These are phyloP conservation scores for Hemistola chrysoprasaria DNA, from an alignment of 2,888 invertebrate species.

Conservation along the genomic window DNA sequence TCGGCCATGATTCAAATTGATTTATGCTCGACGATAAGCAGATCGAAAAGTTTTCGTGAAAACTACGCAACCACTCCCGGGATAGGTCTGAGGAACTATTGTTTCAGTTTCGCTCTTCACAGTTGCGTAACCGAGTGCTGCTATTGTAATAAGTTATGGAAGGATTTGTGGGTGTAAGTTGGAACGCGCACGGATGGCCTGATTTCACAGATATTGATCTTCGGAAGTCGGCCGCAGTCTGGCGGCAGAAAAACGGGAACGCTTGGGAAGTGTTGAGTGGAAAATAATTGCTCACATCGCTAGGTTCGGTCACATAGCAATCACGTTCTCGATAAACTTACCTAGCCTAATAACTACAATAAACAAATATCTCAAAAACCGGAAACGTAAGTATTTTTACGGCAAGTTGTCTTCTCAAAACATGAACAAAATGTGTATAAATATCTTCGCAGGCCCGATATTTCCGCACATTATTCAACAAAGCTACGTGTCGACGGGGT, in stretches of 20 bases:
- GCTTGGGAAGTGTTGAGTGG: slow-evolving; percentile 37
- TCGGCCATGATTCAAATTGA: slow-evolving; percentile 72
- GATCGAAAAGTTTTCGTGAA: slow-evolving; percentile 56
- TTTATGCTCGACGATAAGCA: slow-evolving; percentile 72
- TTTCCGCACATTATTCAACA: slow-evolving; percentile 6
- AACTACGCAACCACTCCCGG: slow-evolving; percentile 42
- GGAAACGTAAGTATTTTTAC: too few relatives aligned
- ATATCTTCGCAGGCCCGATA: too few relatives aligned
- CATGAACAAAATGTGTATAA: too few relatives aligned
- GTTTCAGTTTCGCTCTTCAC: slow-evolving; percentile 55
- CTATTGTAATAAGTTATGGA: slow-evolving; percentile 69
- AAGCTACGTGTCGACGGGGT: slow-evolving; percentile 10
- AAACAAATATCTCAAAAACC: too few relatives aligned
- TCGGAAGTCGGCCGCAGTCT: slow-evolving; percentile 47
- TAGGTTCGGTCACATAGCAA: too few relatives aligned
- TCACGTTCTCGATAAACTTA: too few relatives aligned
- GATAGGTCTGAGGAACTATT: slow-evolving; percentile 52
- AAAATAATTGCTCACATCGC: slow-evolving; percentile 17
- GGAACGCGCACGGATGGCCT: slow-evolving; percentile 61
- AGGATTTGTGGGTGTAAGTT: slow-evolving; percentile 65
- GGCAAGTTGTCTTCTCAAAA: too few relatives aligned
- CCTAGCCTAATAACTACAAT: too few relatives aligned
- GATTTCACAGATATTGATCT: slow-evolving; percentile 73
- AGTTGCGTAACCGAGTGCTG: slow-evolving; percentile 47
- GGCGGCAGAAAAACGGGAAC: slow-evolving; percentile 54